Conservation (phyloP, 2,888 invertebrate genomes). For the Myathropa florea region DNA sequence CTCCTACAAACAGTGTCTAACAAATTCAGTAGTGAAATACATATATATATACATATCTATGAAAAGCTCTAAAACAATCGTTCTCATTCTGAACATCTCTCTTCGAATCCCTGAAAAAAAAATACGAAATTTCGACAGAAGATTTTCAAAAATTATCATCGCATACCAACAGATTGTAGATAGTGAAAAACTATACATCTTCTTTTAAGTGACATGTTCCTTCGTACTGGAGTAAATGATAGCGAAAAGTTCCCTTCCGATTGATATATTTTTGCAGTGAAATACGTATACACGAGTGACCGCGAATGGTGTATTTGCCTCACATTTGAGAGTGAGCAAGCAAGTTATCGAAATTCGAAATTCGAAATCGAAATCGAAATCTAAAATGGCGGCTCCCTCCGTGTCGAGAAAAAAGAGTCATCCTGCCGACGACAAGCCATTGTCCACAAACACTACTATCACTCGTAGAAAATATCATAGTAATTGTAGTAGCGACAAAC, state of each 20-base stretch:
- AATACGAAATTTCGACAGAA: slow-evolving; percentile 16
- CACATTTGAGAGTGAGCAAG: slow-evolving; percentile 9
- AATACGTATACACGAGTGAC: slow-evolving; percentile 52
- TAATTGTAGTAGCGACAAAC: slow-evolving; percentile 64
- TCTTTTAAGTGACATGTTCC: slow-evolving; percentile 15
- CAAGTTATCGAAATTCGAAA: slow-evolving; percentile 55
- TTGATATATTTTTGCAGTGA: slow-evolving; percentile 40
- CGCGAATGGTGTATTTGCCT: slow-evolving; percentile 62
- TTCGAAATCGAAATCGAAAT: slow-evolving; percentile 69
- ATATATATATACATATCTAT: background rate
- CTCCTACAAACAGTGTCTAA: slow-evolving; percentile 62
- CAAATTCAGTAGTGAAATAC: slow-evolving; percentile 41
- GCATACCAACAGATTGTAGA: slow-evolving; percentile 3
- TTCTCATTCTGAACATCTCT: slow-evolving; percentile 23
- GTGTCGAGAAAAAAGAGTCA: slow-evolving; percentile 56
- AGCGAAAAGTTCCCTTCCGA: slow-evolving; percentile 43
- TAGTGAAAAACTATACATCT: background rate
- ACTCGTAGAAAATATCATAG: slow-evolving; percentile 65
- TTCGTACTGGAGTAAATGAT: slow-evolving; percentile 18
- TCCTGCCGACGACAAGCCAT: slow-evolving; percentile 61
- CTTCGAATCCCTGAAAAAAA: slow-evolving; percentile 9
- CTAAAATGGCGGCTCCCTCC: slow-evolving; percentile 64
- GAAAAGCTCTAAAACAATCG: slow-evolving; percentile 42
- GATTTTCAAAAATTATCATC: background rate
- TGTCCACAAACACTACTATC: slow-evolving; percentile 56